Conservation (phyloP, 2,113 vertebrate species). For the Bombycilla garrulus region DNA sequence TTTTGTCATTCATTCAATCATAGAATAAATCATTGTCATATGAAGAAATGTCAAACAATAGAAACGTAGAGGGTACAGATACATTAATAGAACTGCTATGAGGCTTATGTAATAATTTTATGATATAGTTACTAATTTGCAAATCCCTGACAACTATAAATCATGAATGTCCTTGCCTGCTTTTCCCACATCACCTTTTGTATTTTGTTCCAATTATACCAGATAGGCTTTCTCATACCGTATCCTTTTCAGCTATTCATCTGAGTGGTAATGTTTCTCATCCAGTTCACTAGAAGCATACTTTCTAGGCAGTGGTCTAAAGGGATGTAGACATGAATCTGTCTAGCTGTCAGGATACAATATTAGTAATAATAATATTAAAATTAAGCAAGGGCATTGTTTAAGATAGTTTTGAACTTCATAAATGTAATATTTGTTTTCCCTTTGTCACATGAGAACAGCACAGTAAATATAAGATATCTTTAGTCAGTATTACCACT, state of each 20-base stretch:
- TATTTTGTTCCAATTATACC: background rate
- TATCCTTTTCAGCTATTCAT: background rate
- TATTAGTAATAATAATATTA: background rate
- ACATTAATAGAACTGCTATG: background rate
- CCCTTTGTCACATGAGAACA: background rate
- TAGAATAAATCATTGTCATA: background rate
- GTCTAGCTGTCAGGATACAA: background rate
- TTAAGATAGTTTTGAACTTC: background rate
- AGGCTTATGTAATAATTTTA: background rate
- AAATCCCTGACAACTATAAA: background rate
- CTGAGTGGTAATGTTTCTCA: background rate
- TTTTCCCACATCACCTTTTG: background rate
- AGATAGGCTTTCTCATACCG: background rate
- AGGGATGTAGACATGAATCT: background rate
- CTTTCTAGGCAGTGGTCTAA: background rate
- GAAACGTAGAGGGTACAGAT: background rate
- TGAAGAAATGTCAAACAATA: background rate
- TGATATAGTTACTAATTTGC: background rate
- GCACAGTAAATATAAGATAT: background rate
- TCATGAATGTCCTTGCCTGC: background rate
- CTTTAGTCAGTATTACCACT: background rate
- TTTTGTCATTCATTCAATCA: background rate
- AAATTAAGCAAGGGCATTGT: background rate
- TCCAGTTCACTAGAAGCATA: background rate
- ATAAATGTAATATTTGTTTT: background rate